Conservation (phyloP, 1,140 invertebrate genomes). For the Wasmannia auropunctata region DNA sequence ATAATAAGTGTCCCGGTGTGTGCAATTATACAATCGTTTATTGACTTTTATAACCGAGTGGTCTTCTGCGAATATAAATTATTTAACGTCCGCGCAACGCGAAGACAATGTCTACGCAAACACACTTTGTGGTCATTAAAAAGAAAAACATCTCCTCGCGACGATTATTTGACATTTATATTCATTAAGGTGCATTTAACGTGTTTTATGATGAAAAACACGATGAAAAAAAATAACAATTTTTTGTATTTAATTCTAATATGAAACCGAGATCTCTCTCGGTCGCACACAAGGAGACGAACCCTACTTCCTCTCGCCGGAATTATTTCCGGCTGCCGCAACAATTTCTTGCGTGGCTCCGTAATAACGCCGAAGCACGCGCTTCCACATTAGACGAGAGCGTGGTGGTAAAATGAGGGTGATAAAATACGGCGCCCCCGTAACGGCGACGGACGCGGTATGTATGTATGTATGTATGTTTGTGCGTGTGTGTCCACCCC, state of each 20-base stretch:
- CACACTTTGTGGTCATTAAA: neutral
- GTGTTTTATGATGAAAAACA: neutral
- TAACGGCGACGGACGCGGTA: neutral
- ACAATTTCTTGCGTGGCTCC: conserved; percentile 26
- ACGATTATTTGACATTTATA: neutral
- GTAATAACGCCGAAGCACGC: conserved; percentile 31
- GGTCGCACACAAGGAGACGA: neutral
- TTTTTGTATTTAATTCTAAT: neutral
- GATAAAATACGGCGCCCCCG: conserved; percentile 18
- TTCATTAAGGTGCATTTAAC: neutral
- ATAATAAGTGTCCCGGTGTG: conserved; percentile 20
- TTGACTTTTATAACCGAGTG: conserved; percentile 16
- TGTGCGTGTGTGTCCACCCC: neutral
- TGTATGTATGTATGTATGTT: neutral
- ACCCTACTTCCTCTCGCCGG: neutral
- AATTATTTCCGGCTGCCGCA: conserved; percentile 27
- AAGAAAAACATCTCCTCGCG: neutral
- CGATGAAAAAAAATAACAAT: neutral
- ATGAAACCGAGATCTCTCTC: neutral
- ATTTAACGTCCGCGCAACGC: neutral
- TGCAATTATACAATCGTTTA: conserved; percentile 34
- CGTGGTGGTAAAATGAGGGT: neutral
- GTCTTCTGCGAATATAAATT: neutral
- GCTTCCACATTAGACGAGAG: conserved; percentile 6
- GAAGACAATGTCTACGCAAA: neutral